Conservation (phyloP, 1,140 invertebrate genomes). For the Thaumetopoea pityocampa region DNA sequence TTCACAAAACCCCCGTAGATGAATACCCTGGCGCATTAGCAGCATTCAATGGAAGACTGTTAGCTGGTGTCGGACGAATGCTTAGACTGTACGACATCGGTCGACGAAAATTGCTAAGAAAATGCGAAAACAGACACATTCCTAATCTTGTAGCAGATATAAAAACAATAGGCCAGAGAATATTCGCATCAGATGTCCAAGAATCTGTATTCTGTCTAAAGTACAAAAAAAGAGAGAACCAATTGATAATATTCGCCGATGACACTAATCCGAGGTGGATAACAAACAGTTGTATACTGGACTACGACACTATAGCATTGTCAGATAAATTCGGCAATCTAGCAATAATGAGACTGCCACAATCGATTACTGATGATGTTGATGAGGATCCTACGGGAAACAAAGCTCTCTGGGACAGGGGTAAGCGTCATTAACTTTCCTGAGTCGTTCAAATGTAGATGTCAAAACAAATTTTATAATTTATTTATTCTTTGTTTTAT, state of each 20-base stretch:
- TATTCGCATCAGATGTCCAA: conserved; percentile 97
- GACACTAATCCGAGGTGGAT: conserved; percentile 98
- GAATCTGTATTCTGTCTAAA: conserved; percentile 98
- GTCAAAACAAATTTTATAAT: no score
- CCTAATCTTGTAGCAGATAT: conserved; percentile 96
- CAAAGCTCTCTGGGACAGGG: conserved; percentile 98
- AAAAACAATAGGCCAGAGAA: conserved; percentile 93
- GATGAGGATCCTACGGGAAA: conserved; percentile 99
- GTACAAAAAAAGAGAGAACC: conserved; percentile 97
- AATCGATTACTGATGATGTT: conserved; percentile 96
- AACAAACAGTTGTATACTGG: conserved; percentile 93
- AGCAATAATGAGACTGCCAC: conserved; percentile 91
- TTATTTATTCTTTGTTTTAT: no score
- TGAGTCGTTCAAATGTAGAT: no score
- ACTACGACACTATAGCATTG: conserved; percentile 97
- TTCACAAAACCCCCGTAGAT: conserved; percentile 96
- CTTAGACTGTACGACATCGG: conserved; percentile 97
- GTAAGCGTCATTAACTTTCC: conserved; percentile 37
- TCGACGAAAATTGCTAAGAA: conserved; percentile 93
- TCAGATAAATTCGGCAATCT: conserved; percentile 99
- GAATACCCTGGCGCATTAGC: conserved; percentile 94
- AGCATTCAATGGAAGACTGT: conserved; percentile 92
- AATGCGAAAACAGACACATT: conserved; percentile 99
- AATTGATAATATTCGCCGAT: conserved; percentile 98
- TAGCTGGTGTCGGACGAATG: conserved; percentile 95